Evolutionary conservation across 2,888 invertebrate genomes (phyloP).

Genomic region (Zygothrica quintamaculata): DNA sequence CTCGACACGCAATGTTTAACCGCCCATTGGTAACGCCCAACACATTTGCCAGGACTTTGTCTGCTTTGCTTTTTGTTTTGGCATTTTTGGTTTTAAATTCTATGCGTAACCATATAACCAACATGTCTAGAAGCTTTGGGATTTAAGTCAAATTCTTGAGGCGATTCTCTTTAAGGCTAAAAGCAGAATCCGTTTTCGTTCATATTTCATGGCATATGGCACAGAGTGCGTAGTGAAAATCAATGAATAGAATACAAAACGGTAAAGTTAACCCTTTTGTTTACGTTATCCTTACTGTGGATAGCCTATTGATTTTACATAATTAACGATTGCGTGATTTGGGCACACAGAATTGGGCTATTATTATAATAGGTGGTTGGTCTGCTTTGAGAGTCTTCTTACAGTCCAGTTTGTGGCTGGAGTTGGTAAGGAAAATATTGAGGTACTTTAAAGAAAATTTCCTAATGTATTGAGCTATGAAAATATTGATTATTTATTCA

Average conservation of each 20-base stretch:
- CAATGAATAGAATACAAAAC: conserved; percentile 33
- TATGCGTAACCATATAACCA: conserved; percentile 17
- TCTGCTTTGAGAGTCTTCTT: conserved; percentile 4
- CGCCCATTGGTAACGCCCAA: not conserved
- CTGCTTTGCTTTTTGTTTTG: conserved; percentile 7
- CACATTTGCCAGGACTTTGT: no score
- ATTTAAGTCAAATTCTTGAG: conserved; percentile 48
- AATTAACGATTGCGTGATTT: conserved; percentile 58
- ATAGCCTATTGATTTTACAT: conserved; percentile 67
- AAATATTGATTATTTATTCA: no score
- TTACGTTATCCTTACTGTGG: conserved; percentile 1
- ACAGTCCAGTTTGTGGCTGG: no score
- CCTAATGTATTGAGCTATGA: no score
- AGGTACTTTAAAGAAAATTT: no score
- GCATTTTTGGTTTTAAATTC: conserved; percentile 5
- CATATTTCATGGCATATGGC: conserved; percentile 50
- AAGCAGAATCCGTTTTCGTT: conserved; percentile 7
- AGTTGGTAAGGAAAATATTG: not conserved
- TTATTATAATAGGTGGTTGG: conserved; percentile 16
- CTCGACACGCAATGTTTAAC: conserved; percentile 16
- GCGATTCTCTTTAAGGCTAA: conserved; percentile 39
- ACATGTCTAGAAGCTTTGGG: conserved; percentile 26
- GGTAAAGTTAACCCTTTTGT: conserved; percentile 19
- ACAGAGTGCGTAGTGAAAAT: conserved; percentile 58
- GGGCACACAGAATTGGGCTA: conserved; percentile 43